Evolutionary conservation across 2,113 vertebrate species (phyloP).

Genomic region (Amia ocellicauda): DNA sequence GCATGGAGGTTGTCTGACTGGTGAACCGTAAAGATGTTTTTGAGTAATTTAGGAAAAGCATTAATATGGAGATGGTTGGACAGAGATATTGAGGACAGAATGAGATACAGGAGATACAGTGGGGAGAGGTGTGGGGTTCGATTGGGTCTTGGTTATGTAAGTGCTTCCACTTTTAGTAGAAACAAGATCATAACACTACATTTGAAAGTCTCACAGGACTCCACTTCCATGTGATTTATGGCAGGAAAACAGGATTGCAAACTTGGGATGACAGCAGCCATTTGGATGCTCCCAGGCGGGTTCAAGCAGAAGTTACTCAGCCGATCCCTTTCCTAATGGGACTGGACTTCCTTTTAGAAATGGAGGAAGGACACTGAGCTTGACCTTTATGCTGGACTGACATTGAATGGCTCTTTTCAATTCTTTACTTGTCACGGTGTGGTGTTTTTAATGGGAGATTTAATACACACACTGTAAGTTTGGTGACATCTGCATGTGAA

Average conservation of each 20-base stretch:
- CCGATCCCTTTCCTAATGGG: slow-evolving; percentile 30
- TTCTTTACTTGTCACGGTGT: slow-evolving; percentile 7
- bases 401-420: slow-evolving; percentile 5
- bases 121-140: background rate
- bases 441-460: too few relatives aligned
- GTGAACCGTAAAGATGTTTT: background rate
- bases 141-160: background rate
- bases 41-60: background rate
- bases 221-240: slow-evolving; percentile 71
- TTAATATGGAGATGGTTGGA: slow-evolving; percentile 27
- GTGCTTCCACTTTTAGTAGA: slow-evolving; percentile 73
- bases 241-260: slow-evolving; percentile 61
- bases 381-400: background rate
- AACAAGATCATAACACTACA: slow-evolving; percentile 77
- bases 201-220: slow-evolving; percentile 67
- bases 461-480: too few relatives aligned
- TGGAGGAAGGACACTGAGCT: slow-evolving; percentile 41
- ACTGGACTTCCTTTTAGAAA: slow-evolving; percentile 46
- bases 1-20: background rate
- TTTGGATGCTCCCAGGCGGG: slow-evolving; percentile 61
- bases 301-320: slow-evolving; percentile 43
- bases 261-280: slow-evolving; percentile 61
- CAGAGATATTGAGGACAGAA: slow-evolving; percentile 8
- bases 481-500: too few relatives aligned
- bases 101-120: background rate